Base-by-base conservation (phyloP, 2,113 vertebrate genomes). In the Amphilophus citrinellus region DNA sequence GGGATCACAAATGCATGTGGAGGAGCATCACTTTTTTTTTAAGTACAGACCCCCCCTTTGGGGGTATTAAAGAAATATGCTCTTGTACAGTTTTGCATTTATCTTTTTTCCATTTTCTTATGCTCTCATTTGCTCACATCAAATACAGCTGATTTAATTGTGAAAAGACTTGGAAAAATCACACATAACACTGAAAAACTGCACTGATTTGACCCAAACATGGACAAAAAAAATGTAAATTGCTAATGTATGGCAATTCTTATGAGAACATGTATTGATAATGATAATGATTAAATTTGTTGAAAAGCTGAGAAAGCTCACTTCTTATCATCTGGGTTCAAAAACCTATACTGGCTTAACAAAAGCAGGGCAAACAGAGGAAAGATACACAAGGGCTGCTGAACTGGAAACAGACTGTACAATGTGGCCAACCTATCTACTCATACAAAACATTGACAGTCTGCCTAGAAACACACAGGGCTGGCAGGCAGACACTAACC, bases 371-470 rank as follows among this genome's bases (percentile, higher is more conserved):
- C 73, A 91, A 87, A 85, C 83, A 61, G 75, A 81, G 86, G 84
- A 82, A 82, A 78, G 91, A 86, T 66, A 89, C 79, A 86, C 85
- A 84, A 65, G 80, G 66, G 88, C 86, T 83, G 86, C 73, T 80
- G 85, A 88, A 91, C 85, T 80, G 87, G 89, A 84, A 91, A 85
- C 88, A 94, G 89, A 91, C 92, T 90, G 90, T 86, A 58, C 76
- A 87, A 87, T 87, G 87, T 88, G 87, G 84, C 85, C 39, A 90
- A 80, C 76, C 86, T 87, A 83, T 84, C 88, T 63, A 86, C 83
- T 80, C 79, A 89, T 79, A 90, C 79, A 87, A 93, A 92, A 90
- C 77, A 88, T 80, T 91, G 87, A 86, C 84, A 91, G 75, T 87
- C 87, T 90, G 90, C 86, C 92, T 91, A 68, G 87, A 79, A 89